Evolutionary conservation across 2,113 vertebrate genomes (phyloP).

Genomic region (Saccopteryx leptura): DNA sequence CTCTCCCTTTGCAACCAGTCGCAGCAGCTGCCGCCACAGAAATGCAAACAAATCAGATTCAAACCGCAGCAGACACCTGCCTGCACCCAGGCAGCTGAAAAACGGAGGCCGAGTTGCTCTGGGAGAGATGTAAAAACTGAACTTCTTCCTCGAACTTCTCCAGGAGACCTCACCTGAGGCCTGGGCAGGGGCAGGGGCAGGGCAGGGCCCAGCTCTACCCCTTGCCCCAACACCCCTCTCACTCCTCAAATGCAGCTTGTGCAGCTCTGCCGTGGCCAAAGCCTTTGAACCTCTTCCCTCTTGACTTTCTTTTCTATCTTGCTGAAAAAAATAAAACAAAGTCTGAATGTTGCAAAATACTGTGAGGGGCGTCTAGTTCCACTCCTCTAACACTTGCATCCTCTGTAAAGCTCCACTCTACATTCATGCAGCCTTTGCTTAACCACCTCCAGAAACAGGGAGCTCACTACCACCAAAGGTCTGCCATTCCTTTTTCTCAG

Average conservation of each 20-base stretch:
- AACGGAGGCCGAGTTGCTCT: neutral
- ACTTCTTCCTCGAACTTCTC: neutral
- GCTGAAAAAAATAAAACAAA: neutral
- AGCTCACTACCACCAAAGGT: neutral
- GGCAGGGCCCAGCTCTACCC: neutral
- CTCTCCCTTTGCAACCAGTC: constrained; percentile 60
- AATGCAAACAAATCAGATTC: constrained; percentile 74
- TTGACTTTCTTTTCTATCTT: constrained; percentile 17
- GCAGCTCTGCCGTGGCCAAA: neutral
- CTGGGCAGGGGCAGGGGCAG: too few relatives aligned
- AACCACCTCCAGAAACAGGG: neutral
- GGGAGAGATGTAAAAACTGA: neutral
- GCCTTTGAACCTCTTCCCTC: neutral
- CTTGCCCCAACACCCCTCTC: neutral
- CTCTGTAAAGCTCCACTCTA: neutral
- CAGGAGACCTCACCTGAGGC: neutral
- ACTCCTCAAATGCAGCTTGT: neutral
- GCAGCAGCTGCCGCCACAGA: constrained; percentile 48
- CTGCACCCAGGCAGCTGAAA: neutral
- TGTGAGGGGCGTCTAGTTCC: neutral
- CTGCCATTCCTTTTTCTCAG: neutral
- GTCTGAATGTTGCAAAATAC: neutral
- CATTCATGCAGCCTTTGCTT: neutral
- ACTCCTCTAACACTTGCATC: neutral
- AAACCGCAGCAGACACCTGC: constrained; percentile 64